Evolutionary conservation across 2,888 invertebrate species (phyloP), one percentile per base, ranked within the genome.

Genomic region (Luffia ferchaultella): DNA sequence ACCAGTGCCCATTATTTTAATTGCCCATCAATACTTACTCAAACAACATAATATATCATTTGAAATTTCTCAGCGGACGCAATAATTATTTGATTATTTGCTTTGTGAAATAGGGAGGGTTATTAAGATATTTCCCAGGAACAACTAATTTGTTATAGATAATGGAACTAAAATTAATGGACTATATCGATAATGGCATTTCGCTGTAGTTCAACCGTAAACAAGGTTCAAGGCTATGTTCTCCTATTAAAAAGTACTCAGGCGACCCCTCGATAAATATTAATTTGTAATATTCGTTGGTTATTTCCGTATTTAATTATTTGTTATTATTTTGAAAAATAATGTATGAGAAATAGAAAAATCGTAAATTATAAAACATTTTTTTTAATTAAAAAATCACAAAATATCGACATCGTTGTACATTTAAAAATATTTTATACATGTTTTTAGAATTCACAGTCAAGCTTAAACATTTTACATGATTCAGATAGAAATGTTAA

Each of bases 61-160:
- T 57, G 16, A 2, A 60, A 61, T 60, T 66, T 60, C 59, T 60
- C 60, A 53, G 58, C 68, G 69, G 65, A 71, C 71, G 65, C 65
- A 70, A 67, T 76, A 75, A 77, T 78, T 76, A 72, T 76, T 75
- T 70, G 68, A 71, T 72, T 76, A 73, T 80, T 79, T 75, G 70
- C 73, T 71, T 70, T 68, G 70, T 68, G 72, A 71, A 79, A 74
- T 77, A 73, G 30, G 12, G 5, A 12, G 30, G 30, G 5, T 12
- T 30, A 3, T 30, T 7, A 30, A 3, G 30, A 7, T 30, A 30
- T 30, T 7, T 46, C 50, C 44, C 50, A 46, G 46, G 50, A 46
- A 30, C 44, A 9, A 30, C 45, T 42, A 45, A 41, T 30, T 42
- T 55, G 63, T 61, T 59, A 58, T 54, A 58, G 57, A 51, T 50